phyloP scores from a whole-genome alignment of 2,888 invertebrate species.

The Aspidiotus rigidus region DNA sequence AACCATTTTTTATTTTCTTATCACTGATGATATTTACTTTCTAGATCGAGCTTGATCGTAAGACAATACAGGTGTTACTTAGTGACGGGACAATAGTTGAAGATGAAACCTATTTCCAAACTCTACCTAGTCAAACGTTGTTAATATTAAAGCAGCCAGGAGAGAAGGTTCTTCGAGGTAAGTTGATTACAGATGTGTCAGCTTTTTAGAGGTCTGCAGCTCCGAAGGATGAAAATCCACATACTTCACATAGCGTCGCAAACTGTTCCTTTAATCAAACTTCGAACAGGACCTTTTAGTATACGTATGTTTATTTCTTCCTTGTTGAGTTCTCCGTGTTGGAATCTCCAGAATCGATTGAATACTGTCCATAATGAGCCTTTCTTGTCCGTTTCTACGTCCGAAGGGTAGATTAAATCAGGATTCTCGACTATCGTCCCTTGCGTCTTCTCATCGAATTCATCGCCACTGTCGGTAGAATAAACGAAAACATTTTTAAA shows the following conservation, averaged over 20 bases:
- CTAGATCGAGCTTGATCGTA: constrained; percentile 36
- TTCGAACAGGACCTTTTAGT: constrained; percentile 54
- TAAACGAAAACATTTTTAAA: not conserved
- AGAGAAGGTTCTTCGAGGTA: constrained; percentile 39
- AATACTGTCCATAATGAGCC: constrained; percentile 64
- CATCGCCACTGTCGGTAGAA: constrained; percentile 46
- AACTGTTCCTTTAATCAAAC: constrained; percentile 56
- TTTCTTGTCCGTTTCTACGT: constrained; percentile 65
- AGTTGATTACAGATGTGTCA: not conserved
- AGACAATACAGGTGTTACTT: constrained; percentile 48
- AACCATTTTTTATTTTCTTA: not conserved
- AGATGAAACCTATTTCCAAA: constrained; percentile 66
- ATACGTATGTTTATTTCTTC: constrained; percentile 63
- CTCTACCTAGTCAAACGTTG: constrained; percentile 64
- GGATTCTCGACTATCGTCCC: constrained; percentile 55
- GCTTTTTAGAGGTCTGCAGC: not conserved
- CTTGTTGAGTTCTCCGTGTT: constrained; percentile 54
- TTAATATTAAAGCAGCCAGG: constrained; percentile 50
- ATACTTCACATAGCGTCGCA: constrained; percentile 47
- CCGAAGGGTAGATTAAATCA: constrained; percentile 67
- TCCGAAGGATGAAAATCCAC: not conserved
- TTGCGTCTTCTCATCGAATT: constrained; percentile 54
- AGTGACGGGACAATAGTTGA: constrained; percentile 61
- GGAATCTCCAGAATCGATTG: constrained; percentile 63
- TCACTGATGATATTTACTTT: not conserved